Evolutionary conservation across 2,888 invertebrate genomes (phyloP), one percentile per base, ranked within the genome.

Genomic region (Drosophila ezoana): DNA sequence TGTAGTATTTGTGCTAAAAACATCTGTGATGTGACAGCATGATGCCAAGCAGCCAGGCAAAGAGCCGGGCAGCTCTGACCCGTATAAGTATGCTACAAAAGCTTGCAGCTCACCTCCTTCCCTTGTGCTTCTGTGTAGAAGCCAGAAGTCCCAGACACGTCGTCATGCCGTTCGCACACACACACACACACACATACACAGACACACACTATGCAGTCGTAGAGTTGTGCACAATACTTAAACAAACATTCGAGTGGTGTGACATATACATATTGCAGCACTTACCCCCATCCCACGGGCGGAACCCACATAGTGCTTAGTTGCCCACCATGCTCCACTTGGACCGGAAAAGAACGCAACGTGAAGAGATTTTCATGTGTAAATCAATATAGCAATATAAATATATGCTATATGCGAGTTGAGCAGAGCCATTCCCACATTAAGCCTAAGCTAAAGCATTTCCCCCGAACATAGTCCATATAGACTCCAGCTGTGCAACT

Each of bases 201-300:
- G 13, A 32, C 37, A 32, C 66, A 35, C 66, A 47, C 57, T 44
- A 43, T 76, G 67, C 77, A 72, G 66, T 43, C 49, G 54, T 33
- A 53, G 40, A 61, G 61, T 65, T 58, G 48, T 70, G 70, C 61
- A 73, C 52, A 69, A 51, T 73, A 71, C 82, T 84, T 76, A 70
- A 72, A 65, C 79, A 81, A 83, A 82, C 74, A 81, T 85, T 83
- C 79, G 77, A 85, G 74, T 82, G 73, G 79, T 85, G 86, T 74
- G 86, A 85, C 88, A 87, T 66, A 87, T 85, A 85, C 88, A 83
- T 73, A 87, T 81, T 79, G 85, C 86, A 87, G 82, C 82, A 67
- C 86, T 69, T 79, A 68, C 67, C 57, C 64, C 62, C 61, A 57
- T 64, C 51, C 51, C 32, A 13, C 37, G 33, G 32, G 18, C 10